Base-by-base conservation (phyloP, 1,140 invertebrate genomes). In the Pemphigus obesinymphae region DNA sequence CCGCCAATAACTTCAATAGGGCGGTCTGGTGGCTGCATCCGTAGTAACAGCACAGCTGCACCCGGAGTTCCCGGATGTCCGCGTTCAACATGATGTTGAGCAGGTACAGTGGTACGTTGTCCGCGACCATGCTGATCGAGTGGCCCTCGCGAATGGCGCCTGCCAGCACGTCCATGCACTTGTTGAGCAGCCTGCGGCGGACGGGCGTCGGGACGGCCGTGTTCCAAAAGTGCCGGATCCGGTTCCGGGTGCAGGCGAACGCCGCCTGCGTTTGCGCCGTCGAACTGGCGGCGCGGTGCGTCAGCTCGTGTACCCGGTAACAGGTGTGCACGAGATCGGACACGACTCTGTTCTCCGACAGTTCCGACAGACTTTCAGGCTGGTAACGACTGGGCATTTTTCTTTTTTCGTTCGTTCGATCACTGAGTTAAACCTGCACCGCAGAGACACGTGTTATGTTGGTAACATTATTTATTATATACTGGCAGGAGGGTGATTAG, bases 1-100 rank as follows among this genome's bases (percentile, higher is more conserved):
- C 84, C 0, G 87, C 86, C 8, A 89, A 82, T 10, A 89, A 84
- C 43, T 87, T 87, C 0, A 89, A 82, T 2, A 89, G 63, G 0
- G 87, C 87, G 6, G 87, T 88, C 82, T 89, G 89, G 83, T 89
- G 88, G 26, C 87, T 88, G 83, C 89, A 89, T 20, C 89, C 88
- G 68, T 89, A 89, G 72, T 89, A 89, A 80, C 89, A 89, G 82
- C 89, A 89, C 0, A 89, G 84, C 82, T 88, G 87, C 6, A 89
- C 86, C 48, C 86, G 86, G n/a, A 89, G 85, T 6, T 85, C 84
- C 58, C 86, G 86, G 13, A 89, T 87, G 70, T 89, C 88, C 1
- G 86, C 87, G 3, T 86, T 87, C 3, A 89, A 85, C 48, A 89
- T 85, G 0, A 89, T 68, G 0, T 86, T 87, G 3, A 89, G 82